Conservation (phyloP, 2,888 invertebrate genomes). For the Athrips mouffetella region DNA sequence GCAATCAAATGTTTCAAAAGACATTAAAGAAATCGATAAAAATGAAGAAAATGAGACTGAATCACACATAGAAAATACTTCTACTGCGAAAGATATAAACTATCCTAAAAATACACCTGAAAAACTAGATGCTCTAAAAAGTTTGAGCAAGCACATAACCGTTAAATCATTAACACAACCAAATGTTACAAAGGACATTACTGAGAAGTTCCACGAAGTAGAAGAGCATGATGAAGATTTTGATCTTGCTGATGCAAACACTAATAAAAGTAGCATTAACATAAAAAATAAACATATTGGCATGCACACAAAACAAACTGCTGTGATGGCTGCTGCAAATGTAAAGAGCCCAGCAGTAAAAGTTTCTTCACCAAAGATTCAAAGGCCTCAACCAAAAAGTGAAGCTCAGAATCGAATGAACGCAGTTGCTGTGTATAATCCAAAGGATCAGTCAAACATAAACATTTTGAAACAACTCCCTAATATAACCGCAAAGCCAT, state of each 20-base stretch:
- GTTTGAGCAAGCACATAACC: conserved; percentile 19
- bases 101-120: neutral
- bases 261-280: conserved; percentile 7
- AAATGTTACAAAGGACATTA: conserved; percentile 17
- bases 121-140: conserved; percentile 18
- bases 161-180: conserved; percentile 37
- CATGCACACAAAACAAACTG: neutral
- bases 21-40: neutral
- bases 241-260: conserved; percentile 15
- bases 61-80: neutral
- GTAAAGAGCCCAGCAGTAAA: conserved; percentile 14
- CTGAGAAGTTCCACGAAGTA: conserved; percentile 19
- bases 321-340: conserved; percentile 17
- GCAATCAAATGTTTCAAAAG: conserved; percentile 22
- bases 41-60: neutral
- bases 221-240: conserved; percentile 27
- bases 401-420: neutral
- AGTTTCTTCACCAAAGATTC: conserved; percentile 11
- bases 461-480: conserved; percentile 50
- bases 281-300: neutral
- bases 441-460: conserved; percentile 33
- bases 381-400: neutral
- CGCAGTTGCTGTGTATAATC: conserved; percentile 9
- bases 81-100: neutral
- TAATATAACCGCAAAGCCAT: conserved; percentile 52